Evolutionary conservation across 2,888 invertebrate species (phyloP), one percentile per base, ranked within the genome.

Genomic region (Rhimphoctona megacephalus): DNA sequence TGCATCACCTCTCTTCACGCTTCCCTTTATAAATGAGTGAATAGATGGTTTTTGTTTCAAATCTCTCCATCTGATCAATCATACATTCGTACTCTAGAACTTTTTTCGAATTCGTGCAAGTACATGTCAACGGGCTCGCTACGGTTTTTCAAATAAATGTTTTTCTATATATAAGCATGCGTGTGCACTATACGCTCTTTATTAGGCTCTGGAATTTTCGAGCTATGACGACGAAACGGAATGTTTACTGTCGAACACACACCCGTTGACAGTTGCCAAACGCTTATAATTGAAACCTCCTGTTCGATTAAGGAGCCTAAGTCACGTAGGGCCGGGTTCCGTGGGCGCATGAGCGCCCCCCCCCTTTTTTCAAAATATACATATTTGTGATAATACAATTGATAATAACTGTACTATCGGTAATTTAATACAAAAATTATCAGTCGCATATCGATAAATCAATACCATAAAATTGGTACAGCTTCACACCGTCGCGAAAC

Each of bases 81-180:
- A 39, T 69, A 19, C n/a, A 5, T 61, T 30, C 30, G 70, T 57
- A 52, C 54, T 8, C 25, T 39, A 30, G 22, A 46, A 61, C 49
- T 74, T 77, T 83, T n/a, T 81, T 77, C 61, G 30, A 86, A 81
- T 80, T 77, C 54, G 64, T 69, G 61, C 67, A 57, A 36, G 36
- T 54, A 33, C 49, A 17, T 30, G 70, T 73, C 73, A 54, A 52
- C 36, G 33, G 36, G 49, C 19, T 49, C 46, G 39, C 22, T 9
- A 33, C 52, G 72, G 43, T 73, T 72, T 36, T 52, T 22, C 52
- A 33, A 54, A 43, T 25, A 43, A 49, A 52, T 73, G 52, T 69
- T 72, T 52, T 66, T 43, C 30, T 22, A 43, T 70, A n/a, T 22
- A 9, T n/a, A 43, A 25, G 49, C 25, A 66, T 19, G 52, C 67